Evolutionary conservation across 2,797 vertebrate genomes (phyloP).

Genomic region (Zalophus californianus): DNA sequence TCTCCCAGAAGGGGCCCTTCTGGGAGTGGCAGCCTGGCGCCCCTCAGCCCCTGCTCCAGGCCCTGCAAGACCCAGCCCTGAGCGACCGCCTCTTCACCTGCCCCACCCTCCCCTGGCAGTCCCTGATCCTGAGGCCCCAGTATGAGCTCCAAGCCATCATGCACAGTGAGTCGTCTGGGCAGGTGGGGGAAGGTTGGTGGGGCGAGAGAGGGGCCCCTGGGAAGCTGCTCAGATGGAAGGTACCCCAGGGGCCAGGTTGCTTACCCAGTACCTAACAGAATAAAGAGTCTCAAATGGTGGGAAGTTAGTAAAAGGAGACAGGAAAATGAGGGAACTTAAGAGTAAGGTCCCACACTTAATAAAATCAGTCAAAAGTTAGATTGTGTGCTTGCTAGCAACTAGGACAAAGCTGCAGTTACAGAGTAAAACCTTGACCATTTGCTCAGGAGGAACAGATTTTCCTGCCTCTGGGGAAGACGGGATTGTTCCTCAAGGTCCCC

Average conservation of each 20-base stretch:
- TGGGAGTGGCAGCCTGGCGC: slow-evolving; percentile 79
- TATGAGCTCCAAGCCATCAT: slow-evolving; percentile 92
- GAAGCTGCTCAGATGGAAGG: background rate
- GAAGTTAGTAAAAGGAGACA: background rate
- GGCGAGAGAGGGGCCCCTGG: background rate
- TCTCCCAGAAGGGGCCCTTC: slow-evolving; percentile 86
- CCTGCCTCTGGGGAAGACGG: background rate
- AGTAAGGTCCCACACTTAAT: background rate
- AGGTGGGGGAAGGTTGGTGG: background rate
- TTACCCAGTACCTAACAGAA: background rate
- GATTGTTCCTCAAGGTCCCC: background rate
- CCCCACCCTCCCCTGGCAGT: slow-evolving; percentile 36
- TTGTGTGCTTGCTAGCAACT: background rate
- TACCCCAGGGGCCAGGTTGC: background rate
- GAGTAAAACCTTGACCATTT: background rate
- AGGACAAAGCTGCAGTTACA: background rate
- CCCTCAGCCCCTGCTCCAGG: slow-evolving; percentile 88
- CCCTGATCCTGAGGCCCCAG: slow-evolving; percentile 88
- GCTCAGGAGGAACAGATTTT: background rate
- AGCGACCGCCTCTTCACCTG: slow-evolving; percentile 85
- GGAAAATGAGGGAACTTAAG: background rate
- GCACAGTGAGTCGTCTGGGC: slow-evolving; percentile 89
- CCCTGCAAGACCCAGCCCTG: slow-evolving; percentile 84
- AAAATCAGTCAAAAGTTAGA: background rate
- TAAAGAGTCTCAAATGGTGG: background rate